Evolutionary conservation across 2,113 vertebrate species (phyloP), one percentile per base, ranked within the genome.

Genomic region (Aphyosemion australe): DNA sequence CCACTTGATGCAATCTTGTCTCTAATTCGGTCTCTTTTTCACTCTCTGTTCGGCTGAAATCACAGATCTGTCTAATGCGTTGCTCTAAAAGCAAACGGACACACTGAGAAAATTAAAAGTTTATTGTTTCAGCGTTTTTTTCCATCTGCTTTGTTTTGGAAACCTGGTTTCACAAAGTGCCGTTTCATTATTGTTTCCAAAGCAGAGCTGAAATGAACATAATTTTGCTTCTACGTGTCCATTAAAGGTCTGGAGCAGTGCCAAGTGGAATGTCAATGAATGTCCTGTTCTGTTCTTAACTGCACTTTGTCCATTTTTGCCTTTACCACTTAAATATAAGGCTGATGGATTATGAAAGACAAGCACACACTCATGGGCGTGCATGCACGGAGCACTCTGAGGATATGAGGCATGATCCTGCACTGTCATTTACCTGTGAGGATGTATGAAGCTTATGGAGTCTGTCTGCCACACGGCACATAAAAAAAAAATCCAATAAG

Each of bases 241-340:
- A 84, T 87, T 84, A 67, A 37, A 37, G 19, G 62, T 41, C 43
- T 73, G 60, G 58, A 59, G 60, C 45, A n/a, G 39, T 63, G 67
- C 81, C 58, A 55, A 4, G 31, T 53, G 43, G 87, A 84, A 88
- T 90, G 81, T 73, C 81, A 89, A 89, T 90, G 74, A 90, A 65
- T 65, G 67, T 32, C 47, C 58, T 7, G 45, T 6, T 43, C 74
- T 90, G 89, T 90, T 86, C 88, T 87, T 88, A 88, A 81, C 16
- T 61, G 34, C 69, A 82, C 66, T 82, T 69, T 66, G 58, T 74
- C 16, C 59, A 54, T 80, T 78, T 47, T 70, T 65, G 45, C 77
- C 68, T 70, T 76, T 60, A 63, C 65, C 65, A 57, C 65, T 76
- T 46, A 51, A 57, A 42, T 52, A 18, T 53, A 61, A 64, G 11